Base-by-base conservation (phyloP, 2,888 invertebrate species). In the Diloba caeruleocephala region DNA sequence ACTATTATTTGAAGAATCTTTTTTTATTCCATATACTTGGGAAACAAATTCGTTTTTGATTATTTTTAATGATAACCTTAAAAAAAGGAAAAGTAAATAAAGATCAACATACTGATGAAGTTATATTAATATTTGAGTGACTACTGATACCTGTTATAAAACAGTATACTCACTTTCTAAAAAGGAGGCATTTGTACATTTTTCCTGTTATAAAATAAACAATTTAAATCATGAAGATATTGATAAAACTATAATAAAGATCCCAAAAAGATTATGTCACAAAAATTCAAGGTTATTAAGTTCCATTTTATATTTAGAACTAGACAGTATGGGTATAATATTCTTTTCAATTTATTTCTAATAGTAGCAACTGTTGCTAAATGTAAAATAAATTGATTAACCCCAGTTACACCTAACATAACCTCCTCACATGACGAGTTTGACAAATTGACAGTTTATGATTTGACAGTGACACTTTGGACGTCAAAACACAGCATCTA, bases 151-250 rank as follows among this genome's bases (percentile, higher is more conserved):
- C 21, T 5, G 13, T 13, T 21, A 15, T 7, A 12, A 44, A 29
- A 14, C 4, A 10, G 2, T 33, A 12, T 23, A 68, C 83, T 81
- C 78, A 91, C 92, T 87, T 80, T 68, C 76, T 80, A 46, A 85
- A 76, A 49, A 88, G 54, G 17, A 88, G 48, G 62, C 64, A 82
- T 75, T 84, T 88, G 56, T 87, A 89, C 92, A 92, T 91, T 45
- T 57, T 80, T 48, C 3, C 13, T 37, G 8, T 37, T 31, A 42
- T 15, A 21, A 51, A 46, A 48, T 13, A 9, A n/a, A 34, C 5
- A 29, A 39, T 12, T 37, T 45, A 56, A 44, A 19, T 41, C 45
- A 44, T 48, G 7, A 49, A 55, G 19, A 2, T 28, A 53, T 28
- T 8, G 14, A 4, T 19, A 6, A 2, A 28, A 28, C 6, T 4